Base-by-base conservation (phyloP, 2,797 vertebrate species). In the Danionella dracula region DNA sequence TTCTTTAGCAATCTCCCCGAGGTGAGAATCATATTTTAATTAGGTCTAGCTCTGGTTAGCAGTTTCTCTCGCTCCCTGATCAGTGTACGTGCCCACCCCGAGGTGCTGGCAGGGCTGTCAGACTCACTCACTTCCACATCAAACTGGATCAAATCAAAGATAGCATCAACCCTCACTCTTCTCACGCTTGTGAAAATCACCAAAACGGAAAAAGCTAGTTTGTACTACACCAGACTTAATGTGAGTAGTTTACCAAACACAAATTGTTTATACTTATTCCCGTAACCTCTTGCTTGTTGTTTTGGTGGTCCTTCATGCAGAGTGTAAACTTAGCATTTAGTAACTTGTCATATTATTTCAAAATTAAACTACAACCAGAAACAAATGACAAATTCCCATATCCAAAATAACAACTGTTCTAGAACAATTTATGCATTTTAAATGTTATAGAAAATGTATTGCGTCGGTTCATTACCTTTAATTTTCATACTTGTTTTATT, bases 11-110 rank as follows among this genome's bases (percentile, higher is more conserved):
- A 83, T 83, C 78, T 87, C 86, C 85, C 86, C 50, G 70, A 81
- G 80, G 82, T 81, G 76, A 81, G 79, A 83, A 80, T 83, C 76
- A 79, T 81, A 78, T 85, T 87, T 86, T 90, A 90, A 90, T 90
- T 89, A 88, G 87, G 82, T 83, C 82, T 88, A 78, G 78, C 83
- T 81, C 80, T 72, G 77, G 75, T 81, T 84, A 77, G 76, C 61
- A 48, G 78, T 75, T 83, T 76, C 78, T 79, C 68, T 77, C 48
- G 20, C 65, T 66, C 79, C 77, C 79, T 78, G 71, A 72, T 38
- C 38, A 70, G 74, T 67, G 73, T 72, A 66, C 68, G 66, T 66
- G 79, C 70, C 76, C 76, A 74, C 81, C 83, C 77, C 65, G 76
- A 77, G 75, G 82, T 84, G 72, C 81, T 81, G 70, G 72, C 74